Conservation (phyloP, 92 coral and sea anemone species). For the Desmophyllum pertusum region DNA sequence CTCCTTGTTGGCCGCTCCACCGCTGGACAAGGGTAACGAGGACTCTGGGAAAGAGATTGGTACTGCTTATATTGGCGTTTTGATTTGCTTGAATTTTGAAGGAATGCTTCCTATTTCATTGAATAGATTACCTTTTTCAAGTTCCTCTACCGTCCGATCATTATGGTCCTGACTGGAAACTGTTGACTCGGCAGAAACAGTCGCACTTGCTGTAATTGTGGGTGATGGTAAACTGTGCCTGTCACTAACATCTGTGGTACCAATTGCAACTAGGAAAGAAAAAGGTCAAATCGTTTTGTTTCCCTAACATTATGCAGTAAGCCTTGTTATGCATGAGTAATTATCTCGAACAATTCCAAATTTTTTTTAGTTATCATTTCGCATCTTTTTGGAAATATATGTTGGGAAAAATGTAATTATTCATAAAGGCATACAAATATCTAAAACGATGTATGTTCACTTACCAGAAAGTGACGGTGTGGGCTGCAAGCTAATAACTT, state of each 20-base stretch:
- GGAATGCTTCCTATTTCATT: neutral
- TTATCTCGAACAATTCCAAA: neutral
- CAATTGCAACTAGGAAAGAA: neutral
- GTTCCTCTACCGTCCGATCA: constrained; percentile 22
- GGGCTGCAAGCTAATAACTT: neutral
- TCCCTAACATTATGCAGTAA: too few relatives aligned
- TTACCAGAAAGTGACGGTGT: constrained; percentile 15
- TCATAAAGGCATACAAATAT: too few relatives aligned
- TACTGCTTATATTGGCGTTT: too few relatives aligned
- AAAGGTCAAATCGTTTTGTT: neutral
- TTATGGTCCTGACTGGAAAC: neutral
- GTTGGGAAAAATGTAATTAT: too few relatives aligned
- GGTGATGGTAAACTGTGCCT: neutral
- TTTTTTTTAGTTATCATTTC: too few relatives aligned
- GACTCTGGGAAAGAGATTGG: too few relatives aligned
- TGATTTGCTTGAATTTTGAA: neutral
- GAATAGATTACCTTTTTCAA: constrained; percentile 21
- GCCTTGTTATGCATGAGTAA: too few relatives aligned
- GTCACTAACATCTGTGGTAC: neutral
- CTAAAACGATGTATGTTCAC: neutral
- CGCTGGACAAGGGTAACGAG: too few relatives aligned
- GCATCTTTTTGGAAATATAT: too few relatives aligned
- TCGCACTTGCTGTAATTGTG: neutral
- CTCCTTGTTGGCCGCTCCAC: too few relatives aligned
- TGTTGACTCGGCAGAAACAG: neutral